phyloP scores from a whole-genome alignment of 2,113 vertebrate genomes.

The Circaetus gallicus region DNA sequence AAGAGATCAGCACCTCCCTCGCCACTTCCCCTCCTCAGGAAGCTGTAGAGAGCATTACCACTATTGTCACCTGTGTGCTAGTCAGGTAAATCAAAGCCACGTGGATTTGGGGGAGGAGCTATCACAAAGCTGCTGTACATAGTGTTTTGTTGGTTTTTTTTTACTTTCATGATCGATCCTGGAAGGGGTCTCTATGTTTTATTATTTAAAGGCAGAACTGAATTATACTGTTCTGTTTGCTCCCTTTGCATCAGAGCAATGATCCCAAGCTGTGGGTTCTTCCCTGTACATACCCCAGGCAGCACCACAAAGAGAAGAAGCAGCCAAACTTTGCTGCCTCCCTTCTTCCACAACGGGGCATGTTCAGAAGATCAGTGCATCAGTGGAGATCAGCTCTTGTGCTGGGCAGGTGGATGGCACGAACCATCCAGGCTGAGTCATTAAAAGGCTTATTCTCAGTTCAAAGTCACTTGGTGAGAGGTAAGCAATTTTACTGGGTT shows the following conservation, averaged over 20 bases:
- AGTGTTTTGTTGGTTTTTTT: not conserved
- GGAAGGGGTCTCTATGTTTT: not conserved
- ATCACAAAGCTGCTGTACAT: not conserved
- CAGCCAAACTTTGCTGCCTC: accelerated
- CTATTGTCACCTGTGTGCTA: not conserved
- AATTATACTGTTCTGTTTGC: not conserved
- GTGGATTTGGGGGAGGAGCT: not conserved
- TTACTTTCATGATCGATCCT: not conserved
- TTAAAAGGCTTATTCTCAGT: not conserved
- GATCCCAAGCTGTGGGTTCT: not conserved
- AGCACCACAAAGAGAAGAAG: not conserved
- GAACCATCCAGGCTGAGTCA: not conserved
- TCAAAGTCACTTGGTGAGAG: not conserved
- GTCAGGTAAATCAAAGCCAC: not conserved
- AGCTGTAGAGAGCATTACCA: not conserved
- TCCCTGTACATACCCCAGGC: not conserved
- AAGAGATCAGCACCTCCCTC: not conserved
- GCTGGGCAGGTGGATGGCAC: not conserved
- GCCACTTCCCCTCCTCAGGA: not conserved
- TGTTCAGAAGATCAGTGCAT: not conserved
- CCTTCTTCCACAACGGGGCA: not conserved
- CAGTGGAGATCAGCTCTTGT: not conserved
- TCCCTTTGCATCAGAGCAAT: not conserved
- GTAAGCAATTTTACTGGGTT: not conserved
- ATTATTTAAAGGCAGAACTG: not conserved